phyloP scores from a whole-genome alignment of 2,113 vertebrate genomes.

The Sceloporus tristichus region DNA sequence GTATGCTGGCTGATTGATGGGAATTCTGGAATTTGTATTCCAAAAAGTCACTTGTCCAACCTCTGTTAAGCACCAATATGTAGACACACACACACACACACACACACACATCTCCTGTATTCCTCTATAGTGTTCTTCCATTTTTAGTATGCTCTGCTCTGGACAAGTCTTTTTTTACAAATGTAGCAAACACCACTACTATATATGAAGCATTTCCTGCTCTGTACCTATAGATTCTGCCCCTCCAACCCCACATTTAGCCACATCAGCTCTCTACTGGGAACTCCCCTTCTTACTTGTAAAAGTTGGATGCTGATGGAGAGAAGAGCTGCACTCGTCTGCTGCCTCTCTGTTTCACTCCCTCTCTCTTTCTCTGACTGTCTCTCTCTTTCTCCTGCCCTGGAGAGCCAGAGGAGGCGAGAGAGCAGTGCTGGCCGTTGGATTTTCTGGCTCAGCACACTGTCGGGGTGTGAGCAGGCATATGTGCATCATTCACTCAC shows the following conservation, averaged over 20 bases:
- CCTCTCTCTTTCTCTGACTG: neutral
- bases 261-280: neutral
- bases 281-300: neutral
- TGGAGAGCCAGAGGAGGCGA: neutral
- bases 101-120: too few species aligned
- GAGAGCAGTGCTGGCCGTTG: neutral
- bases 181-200: too few species aligned
- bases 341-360: neutral
- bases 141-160: too few species aligned
- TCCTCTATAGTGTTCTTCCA: too few species aligned
- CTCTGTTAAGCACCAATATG: too few species aligned
- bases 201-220: too few species aligned
- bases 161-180: too few species aligned
- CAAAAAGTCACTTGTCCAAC: too few species aligned
- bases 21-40: too few species aligned
- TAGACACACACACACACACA: too few species aligned
- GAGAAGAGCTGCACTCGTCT: neutral
- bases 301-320: neutral
- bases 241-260: neutral
- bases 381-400: neutral
- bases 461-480: neutral
- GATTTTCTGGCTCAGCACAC: neutral
- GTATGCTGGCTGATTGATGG: too few species aligned
- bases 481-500: neutral
- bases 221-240: neutral